Evolutionary conservation across 2,888 invertebrate species (phyloP).

Genomic region (Aphelenchoides bicaudatus): DNA sequence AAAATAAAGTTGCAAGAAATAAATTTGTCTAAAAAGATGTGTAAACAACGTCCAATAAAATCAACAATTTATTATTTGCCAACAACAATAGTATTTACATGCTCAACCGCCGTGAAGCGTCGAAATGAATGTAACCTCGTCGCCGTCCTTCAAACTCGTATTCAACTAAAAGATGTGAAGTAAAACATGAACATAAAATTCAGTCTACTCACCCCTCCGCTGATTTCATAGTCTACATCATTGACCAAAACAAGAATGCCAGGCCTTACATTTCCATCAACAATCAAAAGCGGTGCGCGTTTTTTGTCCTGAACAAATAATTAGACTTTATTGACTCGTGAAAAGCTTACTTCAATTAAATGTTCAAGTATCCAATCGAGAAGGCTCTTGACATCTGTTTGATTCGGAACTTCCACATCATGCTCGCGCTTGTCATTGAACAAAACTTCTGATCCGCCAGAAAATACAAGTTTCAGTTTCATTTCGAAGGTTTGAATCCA

Average conservation of each 20-base stretch:
- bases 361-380: constrained; percentile 33
- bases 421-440: constrained; percentile 40
- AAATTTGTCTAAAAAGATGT: too few species aligned
- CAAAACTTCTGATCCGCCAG: constrained; percentile 44
- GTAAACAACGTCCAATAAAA: too few species aligned
- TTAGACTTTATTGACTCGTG: too few species aligned
- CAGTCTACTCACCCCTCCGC: constrained; percentile 32
- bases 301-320: constrained; percentile 36
- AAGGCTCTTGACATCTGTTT: constrained; percentile 24
- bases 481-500: too few species aligned
- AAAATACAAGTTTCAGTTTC: too few species aligned
- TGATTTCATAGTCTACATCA: constrained; percentile 89
- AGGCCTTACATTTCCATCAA: constrained; percentile 60
- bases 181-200: constrained; percentile 1
- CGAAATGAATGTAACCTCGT: constrained; percentile 56
- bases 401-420: constrained; percentile 26
- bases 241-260: constrained; percentile 83
- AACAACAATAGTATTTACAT: too few species aligned
- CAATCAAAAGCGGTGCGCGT: constrained; percentile 35
- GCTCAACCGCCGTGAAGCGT: constrained; percentile 58
- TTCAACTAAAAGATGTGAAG: constrained; percentile 32
- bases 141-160: constrained; percentile 36
- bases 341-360: too few species aligned
- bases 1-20: too few species aligned
- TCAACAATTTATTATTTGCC: too few species aligned